Evolutionary conservation across 2,797 vertebrate genomes (phyloP).

Genomic region (Aselliscus stoliczkanus): DNA sequence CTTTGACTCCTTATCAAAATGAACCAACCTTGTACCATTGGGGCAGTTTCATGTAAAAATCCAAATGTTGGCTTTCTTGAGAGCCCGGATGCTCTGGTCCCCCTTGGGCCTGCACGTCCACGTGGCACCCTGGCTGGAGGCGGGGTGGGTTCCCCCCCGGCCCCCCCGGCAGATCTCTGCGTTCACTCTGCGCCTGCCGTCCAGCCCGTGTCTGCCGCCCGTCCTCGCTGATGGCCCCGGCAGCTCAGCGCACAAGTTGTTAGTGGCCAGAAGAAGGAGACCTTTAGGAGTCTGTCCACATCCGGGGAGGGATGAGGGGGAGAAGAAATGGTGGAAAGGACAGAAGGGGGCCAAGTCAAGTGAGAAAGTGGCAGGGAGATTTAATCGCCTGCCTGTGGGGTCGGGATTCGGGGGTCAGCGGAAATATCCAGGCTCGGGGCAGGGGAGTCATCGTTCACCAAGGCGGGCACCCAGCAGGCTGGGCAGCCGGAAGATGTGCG

Average conservation of each 20-base stretch:
- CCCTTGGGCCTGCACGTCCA: neutral
- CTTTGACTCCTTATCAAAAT: neutral
- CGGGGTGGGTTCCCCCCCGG: fast-evolving
- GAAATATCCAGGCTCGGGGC: fast-evolving
- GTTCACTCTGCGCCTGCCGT: fast-evolving
- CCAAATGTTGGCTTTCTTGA: neutral
- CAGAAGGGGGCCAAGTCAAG: neutral
- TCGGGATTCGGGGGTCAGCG: fast-evolving
- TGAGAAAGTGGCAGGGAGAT: neutral
- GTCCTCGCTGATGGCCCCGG: neutral
- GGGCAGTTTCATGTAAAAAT: neutral
- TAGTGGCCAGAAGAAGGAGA: neutral
- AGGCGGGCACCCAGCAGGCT: neutral
- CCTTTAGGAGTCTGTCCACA: fast-evolving
- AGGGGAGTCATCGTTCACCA: fast-evolving
- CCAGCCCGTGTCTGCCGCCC: fast-evolving
- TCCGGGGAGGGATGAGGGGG: fast-evolving
- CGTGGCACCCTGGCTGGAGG: neutral
- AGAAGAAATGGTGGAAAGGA: fast-evolving
- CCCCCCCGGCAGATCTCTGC: neutral
- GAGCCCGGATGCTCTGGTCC: neutral
- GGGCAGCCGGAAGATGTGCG: fast-evolving
- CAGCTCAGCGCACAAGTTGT: neutral
- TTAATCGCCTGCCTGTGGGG: fast-evolving
- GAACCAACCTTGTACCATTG: no score